phyloP scores from a whole-genome alignment of 2,888 invertebrate genomes.

The Syrista parreyssii region DNA sequence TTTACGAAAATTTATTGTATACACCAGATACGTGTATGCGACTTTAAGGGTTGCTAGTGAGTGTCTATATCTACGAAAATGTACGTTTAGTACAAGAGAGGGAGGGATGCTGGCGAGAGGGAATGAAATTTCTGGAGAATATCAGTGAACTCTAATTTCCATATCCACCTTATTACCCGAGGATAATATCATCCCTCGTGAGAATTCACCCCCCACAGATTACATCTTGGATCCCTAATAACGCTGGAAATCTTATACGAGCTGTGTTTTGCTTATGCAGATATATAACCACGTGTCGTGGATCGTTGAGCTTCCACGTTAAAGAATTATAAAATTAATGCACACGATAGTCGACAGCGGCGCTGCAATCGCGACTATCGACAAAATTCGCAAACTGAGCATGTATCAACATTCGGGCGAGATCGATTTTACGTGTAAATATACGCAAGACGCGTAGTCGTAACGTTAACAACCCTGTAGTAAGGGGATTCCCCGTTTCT shows the following conservation, averaged over 20 bases:
- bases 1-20: not conserved
- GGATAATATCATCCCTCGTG: constrained; percentile 49
- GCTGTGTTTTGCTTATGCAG: not conserved
- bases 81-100: not conserved
- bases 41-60: not conserved
- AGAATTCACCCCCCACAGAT: constrained; percentile 43
- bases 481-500: not conserved
- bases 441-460: not conserved
- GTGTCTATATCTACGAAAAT: not conserved
- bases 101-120: not conserved
- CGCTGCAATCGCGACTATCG: not conserved
- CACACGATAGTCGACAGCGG: not conserved
- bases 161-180: constrained; percentile 53
- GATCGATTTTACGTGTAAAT: not conserved
- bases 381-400: not conserved
- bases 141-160: constrained; percentile 27
- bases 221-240: constrained; percentile 26
- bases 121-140: not conserved
- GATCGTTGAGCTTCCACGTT: not conserved
- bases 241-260: not conserved
- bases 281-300: not conserved
- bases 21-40: constrained; percentile 31
- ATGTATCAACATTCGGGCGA: not conserved
- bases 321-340: not conserved
- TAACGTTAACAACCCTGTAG: not conserved